Percentiles rank a stretch among this genome's conserved stretches.
phyloP scores from a whole-genome alignment of 2,797 vertebrate genomes.

The Liasis olivaceus region DNA sequence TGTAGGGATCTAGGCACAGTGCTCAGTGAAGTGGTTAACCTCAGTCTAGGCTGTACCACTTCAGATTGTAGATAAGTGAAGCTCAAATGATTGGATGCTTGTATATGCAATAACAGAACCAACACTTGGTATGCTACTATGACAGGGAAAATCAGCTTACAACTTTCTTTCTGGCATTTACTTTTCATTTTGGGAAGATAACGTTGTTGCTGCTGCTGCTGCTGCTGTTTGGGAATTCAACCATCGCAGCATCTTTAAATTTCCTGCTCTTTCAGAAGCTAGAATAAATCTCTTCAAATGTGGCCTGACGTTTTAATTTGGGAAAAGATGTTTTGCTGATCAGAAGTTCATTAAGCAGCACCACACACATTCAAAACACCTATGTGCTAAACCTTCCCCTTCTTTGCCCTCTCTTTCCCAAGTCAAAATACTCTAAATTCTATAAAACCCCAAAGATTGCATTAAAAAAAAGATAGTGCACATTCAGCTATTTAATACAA shows the following conservation, averaged over 20 bases:
- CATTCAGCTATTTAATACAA: background rate
- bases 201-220: background rate
- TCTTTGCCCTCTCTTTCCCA: background rate
- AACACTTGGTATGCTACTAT: background rate
- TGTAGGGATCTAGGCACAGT: background rate
- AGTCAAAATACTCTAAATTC: slow-evolving; percentile 12
- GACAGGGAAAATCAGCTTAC: background rate
- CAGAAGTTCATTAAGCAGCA: background rate
- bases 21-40: background rate
- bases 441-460: slow-evolving; percentile 1
- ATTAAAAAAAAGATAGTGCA: background rate
- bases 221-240: background rate
- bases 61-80: background rate
- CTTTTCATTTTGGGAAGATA: background rate
- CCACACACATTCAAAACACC: background rate
- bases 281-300: background rate
- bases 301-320: background rate
- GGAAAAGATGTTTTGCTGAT: background rate
- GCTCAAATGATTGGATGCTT: background rate
- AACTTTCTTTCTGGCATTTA: background rate
- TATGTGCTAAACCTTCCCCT: background rate
- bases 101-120: background rate
- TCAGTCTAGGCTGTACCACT: background rate
- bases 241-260: background rate
- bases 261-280: background rate